Evolutionary conservation across 2,797 vertebrate species (phyloP).

Genomic region (Helarctos malayanus): DNA sequence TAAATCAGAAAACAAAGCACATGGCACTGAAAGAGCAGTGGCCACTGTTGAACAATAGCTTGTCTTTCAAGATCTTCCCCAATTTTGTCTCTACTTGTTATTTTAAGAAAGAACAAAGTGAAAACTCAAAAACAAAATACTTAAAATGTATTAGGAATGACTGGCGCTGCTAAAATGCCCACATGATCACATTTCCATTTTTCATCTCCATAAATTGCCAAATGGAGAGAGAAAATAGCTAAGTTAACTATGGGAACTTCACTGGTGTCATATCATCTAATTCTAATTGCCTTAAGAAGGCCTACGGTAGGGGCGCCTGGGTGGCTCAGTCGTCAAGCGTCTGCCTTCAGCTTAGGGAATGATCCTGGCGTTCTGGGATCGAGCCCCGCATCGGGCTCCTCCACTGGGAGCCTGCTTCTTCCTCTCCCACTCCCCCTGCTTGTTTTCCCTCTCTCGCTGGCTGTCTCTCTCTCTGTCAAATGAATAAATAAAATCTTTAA

Average conservation of each 20-base stretch:
- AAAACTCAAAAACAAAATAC: constrained; percentile 71
- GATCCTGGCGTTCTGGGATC: too few species aligned
- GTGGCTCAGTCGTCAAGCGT: too few species aligned
- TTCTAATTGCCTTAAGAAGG: background rate
- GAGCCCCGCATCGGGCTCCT: too few species aligned
- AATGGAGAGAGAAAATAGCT: constrained; percentile 46
- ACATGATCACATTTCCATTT: constrained; percentile 38
- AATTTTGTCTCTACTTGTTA: constrained; percentile 58
- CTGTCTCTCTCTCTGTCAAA: too few species aligned
- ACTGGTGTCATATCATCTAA: constrained; percentile 18
- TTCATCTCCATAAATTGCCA: constrained; percentile 54
- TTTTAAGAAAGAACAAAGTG: constrained; percentile 69
- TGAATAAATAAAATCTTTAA: too few species aligned
- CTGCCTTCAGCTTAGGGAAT: too few species aligned
- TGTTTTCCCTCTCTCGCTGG: too few species aligned
- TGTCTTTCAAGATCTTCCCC: constrained; percentile 55
- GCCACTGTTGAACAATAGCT: constrained; percentile 17
- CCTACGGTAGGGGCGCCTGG: background rate
- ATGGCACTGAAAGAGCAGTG: constrained; percentile 48
- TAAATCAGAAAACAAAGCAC: constrained; percentile 57
- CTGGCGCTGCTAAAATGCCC: background rate
- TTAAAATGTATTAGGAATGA: constrained; percentile 40
- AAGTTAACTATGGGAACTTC: background rate
- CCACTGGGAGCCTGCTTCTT: too few species aligned
- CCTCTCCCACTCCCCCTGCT: too few species aligned